phyloP scores from a whole-genome alignment of 2,888 invertebrate species.

The Drosophila affinis region DNA sequence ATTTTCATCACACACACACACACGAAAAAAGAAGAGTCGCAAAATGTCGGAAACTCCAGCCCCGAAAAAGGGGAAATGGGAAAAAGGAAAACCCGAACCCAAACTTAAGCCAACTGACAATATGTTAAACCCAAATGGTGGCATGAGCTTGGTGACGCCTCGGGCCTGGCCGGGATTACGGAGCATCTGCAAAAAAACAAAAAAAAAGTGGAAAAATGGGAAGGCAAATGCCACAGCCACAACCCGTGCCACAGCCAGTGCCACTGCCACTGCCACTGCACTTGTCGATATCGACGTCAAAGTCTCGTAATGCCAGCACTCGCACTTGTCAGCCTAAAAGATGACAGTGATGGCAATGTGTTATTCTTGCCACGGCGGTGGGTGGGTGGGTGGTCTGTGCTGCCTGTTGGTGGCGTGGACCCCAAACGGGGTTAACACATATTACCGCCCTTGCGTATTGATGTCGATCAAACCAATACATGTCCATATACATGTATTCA shows the following conservation, averaged over 20 bases:
- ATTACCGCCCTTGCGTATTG: conserved; percentile 69
- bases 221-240: no score
- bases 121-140: conserved; percentile 49
- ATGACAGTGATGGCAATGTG: conserved; percentile 72
- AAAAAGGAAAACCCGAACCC: conserved; percentile 8
- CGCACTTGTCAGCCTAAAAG: conserved; percentile 76
- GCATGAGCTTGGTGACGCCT: conserved; percentile 28
- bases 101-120: conserved; percentile 48
- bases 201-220: no score
- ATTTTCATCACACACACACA: conserved; percentile 28
- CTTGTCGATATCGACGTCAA: conserved; percentile 49
- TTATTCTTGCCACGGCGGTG: conserved; percentile 49
- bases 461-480: conserved; percentile 76
- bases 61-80: conserved; percentile 26
- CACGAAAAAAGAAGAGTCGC: not conserved
- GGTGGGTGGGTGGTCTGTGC: not conserved
- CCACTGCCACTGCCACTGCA: conserved; percentile 29
- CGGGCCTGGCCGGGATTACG: conserved; percentile 31
- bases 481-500: conserved; percentile 18
- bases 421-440: conserved; percentile 53
- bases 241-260: not conserved
- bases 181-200: not conserved
- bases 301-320: conserved; percentile 68
- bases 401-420: conserved; percentile 17
- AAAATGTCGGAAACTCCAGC: conserved; percentile 5